phyloP scores from a whole-genome alignment of 2,797 vertebrate species.

The Melopsittacus undulatus region DNA sequence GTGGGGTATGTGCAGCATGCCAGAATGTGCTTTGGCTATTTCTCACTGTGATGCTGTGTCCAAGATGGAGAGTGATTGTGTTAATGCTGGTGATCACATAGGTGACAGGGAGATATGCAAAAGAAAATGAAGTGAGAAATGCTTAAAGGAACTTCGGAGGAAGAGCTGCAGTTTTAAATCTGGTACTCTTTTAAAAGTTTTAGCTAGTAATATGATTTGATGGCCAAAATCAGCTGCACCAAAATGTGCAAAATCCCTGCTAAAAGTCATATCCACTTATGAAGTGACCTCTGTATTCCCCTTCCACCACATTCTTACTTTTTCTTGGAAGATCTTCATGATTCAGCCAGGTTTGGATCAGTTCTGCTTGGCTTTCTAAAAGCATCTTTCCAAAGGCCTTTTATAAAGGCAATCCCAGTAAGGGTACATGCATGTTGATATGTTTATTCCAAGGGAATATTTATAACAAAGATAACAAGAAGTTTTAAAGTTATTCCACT shows the following conservation, averaged over 20 bases:
- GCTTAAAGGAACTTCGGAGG: neutral
- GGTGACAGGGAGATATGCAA: neutral
- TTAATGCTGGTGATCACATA: neutral
- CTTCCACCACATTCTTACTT: neutral
- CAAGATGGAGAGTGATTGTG: accelerated
- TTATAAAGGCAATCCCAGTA: neutral
- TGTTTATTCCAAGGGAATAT: neutral
- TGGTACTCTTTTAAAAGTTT: neutral
- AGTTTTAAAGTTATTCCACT: neutral
- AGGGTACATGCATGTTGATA: neutral
- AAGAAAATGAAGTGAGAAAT: accelerated
- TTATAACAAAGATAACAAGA: neutral
- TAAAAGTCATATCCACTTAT: neutral
- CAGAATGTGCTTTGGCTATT: accelerated
- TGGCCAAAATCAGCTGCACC: neutral
- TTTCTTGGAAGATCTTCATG: neutral
- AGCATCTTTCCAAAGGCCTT: neutral
- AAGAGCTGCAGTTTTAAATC: neutral
- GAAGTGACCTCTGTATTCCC: neutral
- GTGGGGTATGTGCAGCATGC: conserved; percentile 83
- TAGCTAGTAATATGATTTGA: accelerated
- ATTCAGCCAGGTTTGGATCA: neutral
- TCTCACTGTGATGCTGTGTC: accelerated
- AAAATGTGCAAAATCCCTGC: neutral
- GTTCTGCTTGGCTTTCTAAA: neutral